These are phyloP conservation scores for Mastomys natalensis DNA, from an alignment of 2,113 vertebrate species.

Conservation along the genomic window DNA sequence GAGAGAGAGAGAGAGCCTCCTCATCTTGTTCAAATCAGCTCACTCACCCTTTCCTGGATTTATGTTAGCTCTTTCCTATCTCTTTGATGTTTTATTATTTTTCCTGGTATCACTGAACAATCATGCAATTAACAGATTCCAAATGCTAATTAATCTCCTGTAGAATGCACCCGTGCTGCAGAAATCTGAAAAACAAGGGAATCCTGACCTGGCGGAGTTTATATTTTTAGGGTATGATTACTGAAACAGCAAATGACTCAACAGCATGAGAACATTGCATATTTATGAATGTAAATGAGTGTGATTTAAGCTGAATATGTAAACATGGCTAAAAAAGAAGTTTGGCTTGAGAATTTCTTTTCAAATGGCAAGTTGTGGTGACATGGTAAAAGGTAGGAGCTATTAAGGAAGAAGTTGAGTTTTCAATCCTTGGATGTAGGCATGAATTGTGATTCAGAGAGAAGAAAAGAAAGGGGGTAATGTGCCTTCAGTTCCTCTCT, in stretches of 20 bases:
- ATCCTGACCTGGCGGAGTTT: not conserved
- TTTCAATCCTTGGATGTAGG: not conserved
- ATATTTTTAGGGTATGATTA: constrained; percentile 54
- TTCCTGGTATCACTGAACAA: not conserved
- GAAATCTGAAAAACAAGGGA: constrained; percentile 21
- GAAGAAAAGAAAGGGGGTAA: not conserved
- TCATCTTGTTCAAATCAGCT: constrained; percentile 24
- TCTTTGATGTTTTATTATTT: constrained; percentile 57
- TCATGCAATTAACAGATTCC: constrained; percentile 28
- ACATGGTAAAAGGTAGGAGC: constrained; percentile 23
- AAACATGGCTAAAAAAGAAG: constrained; percentile 41
- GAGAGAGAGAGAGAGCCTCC: not conserved
- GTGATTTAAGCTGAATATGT: constrained; percentile 59
- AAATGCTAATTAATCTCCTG: not conserved
- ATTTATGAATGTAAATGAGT: constrained; percentile 61
- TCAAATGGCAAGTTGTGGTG: constrained; percentile 8
- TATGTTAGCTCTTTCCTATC: not conserved
- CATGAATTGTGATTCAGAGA: not conserved
- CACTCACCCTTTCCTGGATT: not conserved
- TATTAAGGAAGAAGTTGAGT: constrained; percentile 7
- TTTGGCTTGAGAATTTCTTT: constrained; percentile 34
- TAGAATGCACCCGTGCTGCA: not conserved
- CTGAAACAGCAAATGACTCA: constrained; percentile 50
- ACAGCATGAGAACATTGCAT: constrained; percentile 54
- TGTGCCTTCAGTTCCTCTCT: not conserved